Conservation (phyloP, 2,888 invertebrate species). For the Chironomus riparius region DNA sequence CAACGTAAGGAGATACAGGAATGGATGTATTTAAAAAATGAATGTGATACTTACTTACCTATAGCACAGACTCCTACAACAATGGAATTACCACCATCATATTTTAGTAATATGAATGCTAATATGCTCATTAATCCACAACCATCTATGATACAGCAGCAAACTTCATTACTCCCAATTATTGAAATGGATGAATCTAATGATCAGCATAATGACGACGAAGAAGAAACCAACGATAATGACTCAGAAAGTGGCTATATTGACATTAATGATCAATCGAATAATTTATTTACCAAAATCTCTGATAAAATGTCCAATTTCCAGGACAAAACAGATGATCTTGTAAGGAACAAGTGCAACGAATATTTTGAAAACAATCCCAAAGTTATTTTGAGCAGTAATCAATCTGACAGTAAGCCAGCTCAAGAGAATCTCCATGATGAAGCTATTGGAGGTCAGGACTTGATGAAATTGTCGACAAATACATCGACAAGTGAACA, state of each 20-base stretch:
- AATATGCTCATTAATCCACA: not conserved
- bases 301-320: slow-evolving; percentile 64
- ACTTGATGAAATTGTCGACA: slow-evolving; percentile 31
- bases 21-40: slow-evolving; percentile 78
- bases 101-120: slow-evolving; percentile 17
- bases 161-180: slow-evolving; percentile 45
- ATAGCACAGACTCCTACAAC: not conserved
- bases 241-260: slow-evolving; percentile 40
- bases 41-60: slow-evolving; percentile 58
- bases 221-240: slow-evolving; percentile 39
- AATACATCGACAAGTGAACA: slow-evolving; percentile 28
- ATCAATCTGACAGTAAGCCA: slow-evolving; percentile 31
- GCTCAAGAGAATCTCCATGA: not conserved
- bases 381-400: slow-evolving; percentile 40
- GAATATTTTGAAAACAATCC: slow-evolving; percentile 48
- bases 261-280: slow-evolving; percentile 49
- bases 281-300: slow-evolving; percentile 61
- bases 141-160: slow-evolving; percentile 34
- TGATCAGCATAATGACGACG: slow-evolving; percentile 46
- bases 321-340: slow-evolving; percentile 57
- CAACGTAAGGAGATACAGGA: slow-evolving; percentile 70
- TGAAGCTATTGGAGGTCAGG: slow-evolving; percentile 19
- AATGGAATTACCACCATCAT: slow-evolving; percentile 26
- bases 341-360: slow-evolving; percentile 52
- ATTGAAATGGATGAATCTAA: slow-evolving; percentile 53